Percentiles rank a stretch among this genome's conserved stretches.
These are phyloP conservation scores for Lathronympha strigana DNA, from an alignment of 2,888 invertebrate species.

Conservation along the genomic window DNA sequence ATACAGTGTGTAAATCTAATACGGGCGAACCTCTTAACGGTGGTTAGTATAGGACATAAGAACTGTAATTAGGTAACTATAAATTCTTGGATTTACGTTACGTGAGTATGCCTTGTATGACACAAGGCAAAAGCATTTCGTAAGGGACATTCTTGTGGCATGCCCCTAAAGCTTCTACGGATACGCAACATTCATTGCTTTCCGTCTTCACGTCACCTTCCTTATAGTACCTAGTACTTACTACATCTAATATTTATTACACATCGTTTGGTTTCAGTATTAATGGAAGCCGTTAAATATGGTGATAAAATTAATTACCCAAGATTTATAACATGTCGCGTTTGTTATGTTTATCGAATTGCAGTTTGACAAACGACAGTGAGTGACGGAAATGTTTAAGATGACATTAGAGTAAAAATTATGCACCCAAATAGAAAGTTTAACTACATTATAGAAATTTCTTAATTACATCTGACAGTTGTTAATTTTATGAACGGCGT, in stretches of 20 bases:
- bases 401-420: neutral
- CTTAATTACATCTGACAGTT: no score
- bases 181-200: neutral
- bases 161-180: no score
- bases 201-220: neutral
- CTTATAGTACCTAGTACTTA: slow-evolving; percentile 13
- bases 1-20: no score
- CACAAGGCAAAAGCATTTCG: no score
- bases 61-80: no score
- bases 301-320: slow-evolving; percentile 23
- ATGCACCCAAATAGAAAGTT: neutral
- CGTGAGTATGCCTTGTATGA: no score
- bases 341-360: slow-evolving; percentile 27
- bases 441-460: no score
- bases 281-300: slow-evolving; percentile 5
- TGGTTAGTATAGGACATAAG: no score
- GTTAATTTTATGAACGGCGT: no score
- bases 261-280: slow-evolving; percentile 16
- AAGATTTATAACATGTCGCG: slow-evolving; percentile 11
- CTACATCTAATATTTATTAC: slow-evolving; percentile 33
- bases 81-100: no score
- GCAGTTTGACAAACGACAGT: neutral
- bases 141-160: no score
- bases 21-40: no score
- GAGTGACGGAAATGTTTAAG: slow-evolving; percentile 15